These are phyloP conservation scores for Pontoporia blainvillei DNA, from an alignment of 2,113 vertebrate species.

Conservation along the genomic window DNA sequence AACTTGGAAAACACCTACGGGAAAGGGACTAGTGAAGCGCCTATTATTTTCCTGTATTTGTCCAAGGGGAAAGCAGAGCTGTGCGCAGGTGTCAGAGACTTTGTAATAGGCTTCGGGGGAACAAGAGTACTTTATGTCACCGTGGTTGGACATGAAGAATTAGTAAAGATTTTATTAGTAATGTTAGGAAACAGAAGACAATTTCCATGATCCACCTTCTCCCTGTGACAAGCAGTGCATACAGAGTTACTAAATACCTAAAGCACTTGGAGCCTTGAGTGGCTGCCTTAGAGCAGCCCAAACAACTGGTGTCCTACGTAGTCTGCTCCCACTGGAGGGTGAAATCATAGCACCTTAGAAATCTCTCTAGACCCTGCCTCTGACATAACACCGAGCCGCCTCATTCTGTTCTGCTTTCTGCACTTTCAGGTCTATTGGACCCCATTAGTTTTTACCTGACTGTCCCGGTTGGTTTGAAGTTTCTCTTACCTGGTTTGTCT, in stretches of 20 bases:
- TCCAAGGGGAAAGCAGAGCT: background rate
- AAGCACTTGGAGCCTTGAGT: background rate
- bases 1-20: slow-evolving; percentile 21
- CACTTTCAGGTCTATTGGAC: background rate
- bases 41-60: slow-evolving; percentile 7
- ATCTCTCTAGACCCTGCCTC: background rate
- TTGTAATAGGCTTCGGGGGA: background rate
- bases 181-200: background rate
- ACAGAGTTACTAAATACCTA: background rate
- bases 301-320: accelerated
- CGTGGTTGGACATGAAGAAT: background rate
- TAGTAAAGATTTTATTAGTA: background rate
- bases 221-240: background rate
- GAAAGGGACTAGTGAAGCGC: background rate
- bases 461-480: background rate
- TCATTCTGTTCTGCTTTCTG: background rate
- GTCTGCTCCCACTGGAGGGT: background rate
- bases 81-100: background rate
- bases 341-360: background rate
- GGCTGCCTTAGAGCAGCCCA: accelerated
- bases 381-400: background rate
- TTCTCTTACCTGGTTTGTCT: background rate
- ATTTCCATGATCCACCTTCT: background rate
- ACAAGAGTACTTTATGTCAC: background rate
- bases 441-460: background rate